Conservation (phyloP, 2,113 vertebrate genomes). For the Asarcornis scutulata region DNA sequence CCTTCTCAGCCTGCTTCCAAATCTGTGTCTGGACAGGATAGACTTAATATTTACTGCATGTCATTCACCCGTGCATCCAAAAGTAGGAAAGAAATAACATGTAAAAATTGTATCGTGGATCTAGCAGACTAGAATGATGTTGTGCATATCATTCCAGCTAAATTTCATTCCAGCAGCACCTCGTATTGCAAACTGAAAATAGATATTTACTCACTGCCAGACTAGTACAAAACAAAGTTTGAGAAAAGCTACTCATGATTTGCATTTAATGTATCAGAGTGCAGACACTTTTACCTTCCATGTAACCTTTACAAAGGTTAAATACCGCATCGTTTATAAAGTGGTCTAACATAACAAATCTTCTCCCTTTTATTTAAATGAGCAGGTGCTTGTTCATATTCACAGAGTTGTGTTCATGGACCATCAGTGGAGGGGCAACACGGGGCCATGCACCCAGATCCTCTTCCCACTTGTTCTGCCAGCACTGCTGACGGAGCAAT, state of each 20-base stretch:
- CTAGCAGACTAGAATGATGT: background rate
- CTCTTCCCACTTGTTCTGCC: background rate
- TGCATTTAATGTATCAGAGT: background rate
- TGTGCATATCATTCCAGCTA: background rate
- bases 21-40: background rate
- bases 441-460: background rate
- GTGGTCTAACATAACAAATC: background rate
- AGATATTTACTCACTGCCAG: background rate
- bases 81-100: background rate
- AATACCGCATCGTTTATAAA: background rate
- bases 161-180: background rate
- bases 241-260: background rate
- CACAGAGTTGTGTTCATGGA: background rate
- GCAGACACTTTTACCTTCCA: background rate
- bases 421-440: background rate
- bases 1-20: background rate
- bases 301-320: background rate
- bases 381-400: background rate
- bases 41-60: too few species aligned
- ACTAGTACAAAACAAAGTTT: background rate
- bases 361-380: background rate
- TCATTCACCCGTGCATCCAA: background rate
- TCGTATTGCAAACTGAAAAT: background rate
- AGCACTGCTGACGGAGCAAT: background rate
- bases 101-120: background rate